Evolutionary conservation across 2,113 vertebrate genomes (phyloP).

Genomic region (Myotis brandtii): DNA sequence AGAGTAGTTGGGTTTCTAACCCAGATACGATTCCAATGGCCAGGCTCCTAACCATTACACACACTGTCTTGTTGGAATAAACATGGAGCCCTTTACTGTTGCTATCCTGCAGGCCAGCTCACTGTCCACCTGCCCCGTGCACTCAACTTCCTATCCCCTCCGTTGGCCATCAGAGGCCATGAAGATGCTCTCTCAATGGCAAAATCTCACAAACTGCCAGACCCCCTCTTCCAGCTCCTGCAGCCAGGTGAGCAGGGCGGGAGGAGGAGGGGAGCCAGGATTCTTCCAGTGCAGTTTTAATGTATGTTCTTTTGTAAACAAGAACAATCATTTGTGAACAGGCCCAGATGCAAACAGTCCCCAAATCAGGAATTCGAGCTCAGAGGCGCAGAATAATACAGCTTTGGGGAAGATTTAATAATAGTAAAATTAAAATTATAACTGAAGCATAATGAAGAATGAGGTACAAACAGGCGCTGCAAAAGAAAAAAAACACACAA

Average conservation of each 20-base stretch:
- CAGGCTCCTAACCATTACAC: neutral
- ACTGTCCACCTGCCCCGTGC: accelerated
- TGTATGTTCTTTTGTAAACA: slow-evolving; percentile 70
- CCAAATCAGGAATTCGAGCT: slow-evolving; percentile 84
- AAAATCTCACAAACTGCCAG: neutral
- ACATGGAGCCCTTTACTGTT: neutral
- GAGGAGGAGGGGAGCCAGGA: neutral
- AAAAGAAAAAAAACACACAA: slow-evolving; percentile 6
- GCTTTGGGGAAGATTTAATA: slow-evolving; percentile 87
- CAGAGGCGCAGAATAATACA: slow-evolving; percentile 81
- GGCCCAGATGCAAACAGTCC: slow-evolving; percentile 74
- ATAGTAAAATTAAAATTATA: slow-evolving; percentile 85
- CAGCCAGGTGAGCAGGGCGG: slow-evolving; percentile 29
- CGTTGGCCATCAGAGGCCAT: neutral
- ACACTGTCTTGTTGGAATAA: neutral
- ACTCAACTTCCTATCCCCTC: neutral
- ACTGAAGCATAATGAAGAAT: slow-evolving; percentile 84
- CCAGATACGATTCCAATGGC: neutral
- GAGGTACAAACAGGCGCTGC: slow-evolving; percentile 80
- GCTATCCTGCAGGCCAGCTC: neutral
- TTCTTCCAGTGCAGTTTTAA: slow-evolving; percentile 63
- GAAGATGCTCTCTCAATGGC: neutral
- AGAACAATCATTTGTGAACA: slow-evolving; percentile 81
- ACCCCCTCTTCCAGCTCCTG: neutral
- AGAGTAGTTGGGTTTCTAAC: neutral